Base-by-base conservation (phyloP, 92 coral and sea anemone species). In the Epizoanthus stellaris region DNA sequence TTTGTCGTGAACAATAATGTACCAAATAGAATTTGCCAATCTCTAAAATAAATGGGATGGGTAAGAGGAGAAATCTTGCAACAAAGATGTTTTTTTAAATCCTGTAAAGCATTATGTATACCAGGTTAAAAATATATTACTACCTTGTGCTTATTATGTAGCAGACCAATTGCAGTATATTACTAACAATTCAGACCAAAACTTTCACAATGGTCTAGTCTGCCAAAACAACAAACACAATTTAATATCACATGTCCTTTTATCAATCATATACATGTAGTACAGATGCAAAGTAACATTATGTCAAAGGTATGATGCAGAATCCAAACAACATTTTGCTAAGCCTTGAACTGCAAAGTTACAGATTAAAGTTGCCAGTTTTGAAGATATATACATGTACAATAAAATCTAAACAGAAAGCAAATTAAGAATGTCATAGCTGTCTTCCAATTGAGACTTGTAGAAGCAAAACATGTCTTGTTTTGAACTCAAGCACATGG, bases 41-140 rank as follows among this genome's bases (percentile, higher is more conserved):
- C 1, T 75, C n/a, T 4, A 19, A 12, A 70, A 63, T 14, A 58
- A 63, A 8, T 62, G 71, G 65, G 73, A 79, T 8, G 13, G 53
- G 58, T 63, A 63, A 79, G 83, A 79, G 15, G 23, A 63, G 47
- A 79, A 63, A 79, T 16, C 57, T 76, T 12, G 83, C 83, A 79
- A 79, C 73, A 79, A 79, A 62, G 71, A 45, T 17, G 45, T 19
- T 57, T 75, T 52, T 9, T 23, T 23, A 23, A 52, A 52, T 52
- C 56, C 56, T 52, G 19, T 19, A 57, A 57, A 4, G n/a, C 60
- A 56, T 58, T 76, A 57, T 64, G 67, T 62, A 63, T 14, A 68
- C 20, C 38, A 45, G 59, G 53, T 70, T 79, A 16, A 79, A 79
- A 63, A 79, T 13, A 52, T 42, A 43, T 79, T 62, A 79, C 83